Evolutionary conservation across 2,888 invertebrate genomes (phyloP).

Genomic region (Ophion ellenae): DNA sequence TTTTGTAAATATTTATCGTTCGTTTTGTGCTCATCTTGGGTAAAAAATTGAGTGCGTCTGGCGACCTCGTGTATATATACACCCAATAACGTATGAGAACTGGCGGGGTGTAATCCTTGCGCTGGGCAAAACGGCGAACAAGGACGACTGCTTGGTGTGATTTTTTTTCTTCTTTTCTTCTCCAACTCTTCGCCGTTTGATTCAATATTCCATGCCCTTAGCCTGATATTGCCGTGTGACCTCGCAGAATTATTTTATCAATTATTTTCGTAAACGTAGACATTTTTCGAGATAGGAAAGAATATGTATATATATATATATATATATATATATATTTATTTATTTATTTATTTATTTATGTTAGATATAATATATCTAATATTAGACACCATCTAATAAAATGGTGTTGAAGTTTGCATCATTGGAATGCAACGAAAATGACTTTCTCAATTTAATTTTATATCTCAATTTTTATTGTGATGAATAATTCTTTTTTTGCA

Average conservation of each 20-base stretch:
- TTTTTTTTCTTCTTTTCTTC: background rate
- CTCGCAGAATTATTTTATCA: background rate
- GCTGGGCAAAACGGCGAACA: conserved; percentile 71
- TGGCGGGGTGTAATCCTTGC: background rate
- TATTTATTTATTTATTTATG: too few relatives aligned
- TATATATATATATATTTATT: too few relatives aligned
- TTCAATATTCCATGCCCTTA: background rate
- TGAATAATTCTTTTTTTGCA: too few relatives aligned
- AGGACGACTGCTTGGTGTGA: conserved; percentile 73
- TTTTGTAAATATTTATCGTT: background rate
- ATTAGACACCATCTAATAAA: too few relatives aligned
- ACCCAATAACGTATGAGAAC: background rate
- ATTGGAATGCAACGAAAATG: too few relatives aligned
- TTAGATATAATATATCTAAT: too few relatives aligned
- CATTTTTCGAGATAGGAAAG: too few relatives aligned
- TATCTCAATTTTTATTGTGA: too few relatives aligned
- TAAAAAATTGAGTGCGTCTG: background rate
- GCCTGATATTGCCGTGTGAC: background rate
- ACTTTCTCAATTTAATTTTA: too few relatives aligned
- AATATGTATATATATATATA: too few relatives aligned
- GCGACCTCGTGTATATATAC: conserved; percentile 13
- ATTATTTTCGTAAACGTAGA: too few relatives aligned
- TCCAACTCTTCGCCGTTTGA: background rate
- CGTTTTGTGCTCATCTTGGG: background rate
- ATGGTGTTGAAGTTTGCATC: too few relatives aligned